Conservation (phyloP, 2,797 vertebrate genomes). For the Clamator glandarius region DNA sequence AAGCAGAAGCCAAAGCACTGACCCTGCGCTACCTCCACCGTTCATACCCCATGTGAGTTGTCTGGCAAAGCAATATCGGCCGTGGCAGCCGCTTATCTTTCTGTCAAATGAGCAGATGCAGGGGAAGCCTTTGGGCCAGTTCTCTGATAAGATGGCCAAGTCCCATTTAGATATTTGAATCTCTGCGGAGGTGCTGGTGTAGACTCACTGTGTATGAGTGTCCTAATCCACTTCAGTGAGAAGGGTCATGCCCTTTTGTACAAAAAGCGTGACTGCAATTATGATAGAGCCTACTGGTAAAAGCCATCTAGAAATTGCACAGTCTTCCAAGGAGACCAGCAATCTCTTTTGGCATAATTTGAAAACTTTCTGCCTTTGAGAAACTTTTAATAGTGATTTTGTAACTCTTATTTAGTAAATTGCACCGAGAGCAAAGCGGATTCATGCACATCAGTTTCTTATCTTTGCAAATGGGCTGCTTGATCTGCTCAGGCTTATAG, state of each 20-base stretch:
- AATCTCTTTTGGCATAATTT: background rate
- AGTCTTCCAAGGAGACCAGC: background rate
- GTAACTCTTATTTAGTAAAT: background rate
- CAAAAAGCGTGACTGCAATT: slow-evolving; percentile 1
- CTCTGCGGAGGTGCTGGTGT: background rate
- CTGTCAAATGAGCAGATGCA: background rate
- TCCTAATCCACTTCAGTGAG: background rate
- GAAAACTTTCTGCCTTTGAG: slow-evolving; percentile 21
- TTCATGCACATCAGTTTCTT: background rate
- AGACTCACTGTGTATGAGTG: background rate
- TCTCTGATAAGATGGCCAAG: background rate
- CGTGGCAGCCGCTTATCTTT: background rate
- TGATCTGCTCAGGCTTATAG: background rate
- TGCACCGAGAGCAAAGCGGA: background rate
- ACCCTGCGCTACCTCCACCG: background rate
- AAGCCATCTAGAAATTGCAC: background rate
- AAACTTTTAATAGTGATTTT: background rate
- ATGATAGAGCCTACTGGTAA: background rate
- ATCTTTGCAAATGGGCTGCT: background rate
- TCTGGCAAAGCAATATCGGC: background rate
- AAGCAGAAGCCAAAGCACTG: background rate
- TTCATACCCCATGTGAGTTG: background rate
- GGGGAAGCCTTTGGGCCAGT: background rate
- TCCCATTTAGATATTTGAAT: background rate
- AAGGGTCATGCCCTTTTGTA: slow-evolving; percentile 16